These are phyloP conservation scores for Limonius californicus DNA, from an alignment of 1,140 invertebrate genomes.

Conservation along the genomic window DNA sequence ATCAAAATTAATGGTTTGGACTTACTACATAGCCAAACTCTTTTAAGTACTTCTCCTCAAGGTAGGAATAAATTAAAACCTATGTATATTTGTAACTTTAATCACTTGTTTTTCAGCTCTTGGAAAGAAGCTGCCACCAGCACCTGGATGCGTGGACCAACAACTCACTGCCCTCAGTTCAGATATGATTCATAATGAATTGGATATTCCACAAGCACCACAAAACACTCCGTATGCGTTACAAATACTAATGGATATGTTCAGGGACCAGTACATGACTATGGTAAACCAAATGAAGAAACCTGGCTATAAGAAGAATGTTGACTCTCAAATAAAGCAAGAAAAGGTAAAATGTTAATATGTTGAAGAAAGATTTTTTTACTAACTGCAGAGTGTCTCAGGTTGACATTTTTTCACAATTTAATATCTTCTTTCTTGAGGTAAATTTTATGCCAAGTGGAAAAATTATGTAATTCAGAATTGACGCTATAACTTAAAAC, in stretches of 20 bases:
- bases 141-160: constrained; percentile 86
- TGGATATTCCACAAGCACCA: constrained; percentile 73
- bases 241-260: constrained; percentile 80
- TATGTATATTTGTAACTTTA: constrained; percentile 9
- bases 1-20: constrained; percentile 81
- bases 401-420: too few species aligned
- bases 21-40: constrained; percentile 83
- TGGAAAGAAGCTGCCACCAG: constrained; percentile 70
- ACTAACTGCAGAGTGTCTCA: too few species aligned
- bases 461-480: too few species aligned
- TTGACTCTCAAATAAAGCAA: constrained; percentile 73
- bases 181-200: constrained; percentile 69
- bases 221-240: constrained; percentile 78
- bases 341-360: constrained; percentile 59
- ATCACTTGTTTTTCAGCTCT: constrained; percentile 43
- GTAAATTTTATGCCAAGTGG: too few species aligned
- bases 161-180: constrained; percentile 72
- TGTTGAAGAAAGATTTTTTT: neutral
- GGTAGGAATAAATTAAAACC: constrained; percentile 39
- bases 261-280: constrained; percentile 76
- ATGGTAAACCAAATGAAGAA: constrained; percentile 79
- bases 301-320: constrained; percentile 65
- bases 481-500: too few species aligned
- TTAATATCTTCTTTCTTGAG: too few species aligned
- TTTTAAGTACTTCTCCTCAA: constrained; percentile 76